Evolutionary conservation across 2,797 vertebrate genomes (phyloP), one percentile per base, ranked within the genome.

Genomic region (Salarias fasciatus): DNA sequence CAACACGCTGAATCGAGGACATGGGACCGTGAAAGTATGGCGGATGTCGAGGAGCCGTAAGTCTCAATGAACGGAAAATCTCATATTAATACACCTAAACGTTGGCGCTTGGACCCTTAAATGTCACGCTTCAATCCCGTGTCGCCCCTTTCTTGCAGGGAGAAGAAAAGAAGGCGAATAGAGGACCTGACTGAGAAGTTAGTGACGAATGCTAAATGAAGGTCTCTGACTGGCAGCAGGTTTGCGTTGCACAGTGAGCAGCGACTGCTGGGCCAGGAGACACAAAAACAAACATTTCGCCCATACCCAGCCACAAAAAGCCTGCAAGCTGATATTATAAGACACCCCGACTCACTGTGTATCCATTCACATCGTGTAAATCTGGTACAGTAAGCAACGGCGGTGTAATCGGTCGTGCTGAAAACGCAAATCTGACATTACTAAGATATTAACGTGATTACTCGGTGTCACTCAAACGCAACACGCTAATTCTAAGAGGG

Each of bases 141-240:
- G 93, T 93, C 89, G 89, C 91, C 93, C 90, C 94, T 91, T 94
- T 83, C 75, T 80, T 95, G 89, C 93, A 99, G 97, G 96, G 96
- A 97, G 95, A 97, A 97, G 97, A 98, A 99, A 98, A 97, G 95
- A 98, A 96, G 95, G 95, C 94, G 95, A 97, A 93, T 97, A 96
- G 96, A 97, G 93, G 97, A 98, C 94, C 94, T 94, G 93, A 93
- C 95, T 94, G 94, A 98, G 93, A 97, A 97, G 96, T 98, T 97
- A 97, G 96, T 97, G 95, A 90, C 93, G 92, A 91, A 90, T 89
- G 84, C 87, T 89, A 88, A 89, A 83, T 85, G 69, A 84, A 86
- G 83, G 78, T 88, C 77, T 82, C 81, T 86, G 82, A 82, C 88
- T 88, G 84, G 89, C 88, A 85, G 88, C 90, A 90, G 91, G 85